Evolutionary conservation across 2,888 invertebrate genomes (phyloP), one percentile per base, ranked within the genome.

Genomic region (Lysandra bellargus): DNA sequence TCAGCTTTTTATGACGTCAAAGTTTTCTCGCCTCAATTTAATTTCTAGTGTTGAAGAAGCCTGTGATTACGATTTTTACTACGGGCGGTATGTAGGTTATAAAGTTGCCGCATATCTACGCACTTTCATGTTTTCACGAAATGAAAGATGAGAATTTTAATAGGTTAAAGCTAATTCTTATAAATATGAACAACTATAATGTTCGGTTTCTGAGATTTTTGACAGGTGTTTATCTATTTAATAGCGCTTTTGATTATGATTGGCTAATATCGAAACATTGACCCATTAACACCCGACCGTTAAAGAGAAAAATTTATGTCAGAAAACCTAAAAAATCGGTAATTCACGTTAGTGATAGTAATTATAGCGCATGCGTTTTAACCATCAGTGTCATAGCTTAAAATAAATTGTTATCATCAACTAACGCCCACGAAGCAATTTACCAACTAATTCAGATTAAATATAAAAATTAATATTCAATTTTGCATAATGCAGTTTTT

Each of bases 1-100:
- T 44, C 33, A 57, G 73, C 78, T 78, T 78, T 64, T 78, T 78
- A 78, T 75, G 40, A 23, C 49, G 61, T 73, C 57, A 60, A 60
- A 57, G 78, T 60, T 60, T 37, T 60, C 60, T 78, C 40, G 44
- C 44, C 74, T 74, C n/a, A 44, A 69, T 69, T 69, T 69, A 33
- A 69, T 69, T 69, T 69, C 69, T 69, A 69, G 69, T 37, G 69
- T 17, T 33, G 14, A 69, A 33, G 69, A 37, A 69, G 33, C 69
- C 33, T 5, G 33, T 37, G 69, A 69, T 69, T 69, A 69, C 69
- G 33, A 69, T 69, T 69, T 30, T 30, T 64, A 30, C 33, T 69
- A 6, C 33, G 17, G 17, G 57, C 57, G 17, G 69, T 69, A 69
- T 69, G 69, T 69, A 69, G 69, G 69, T 37, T 37, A 69, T 69